Evolutionary conservation across 2,888 invertebrate genomes (phyloP), one percentile per base, ranked within the genome.

Genomic region (Caenorhabditis panamensis): DNA sequence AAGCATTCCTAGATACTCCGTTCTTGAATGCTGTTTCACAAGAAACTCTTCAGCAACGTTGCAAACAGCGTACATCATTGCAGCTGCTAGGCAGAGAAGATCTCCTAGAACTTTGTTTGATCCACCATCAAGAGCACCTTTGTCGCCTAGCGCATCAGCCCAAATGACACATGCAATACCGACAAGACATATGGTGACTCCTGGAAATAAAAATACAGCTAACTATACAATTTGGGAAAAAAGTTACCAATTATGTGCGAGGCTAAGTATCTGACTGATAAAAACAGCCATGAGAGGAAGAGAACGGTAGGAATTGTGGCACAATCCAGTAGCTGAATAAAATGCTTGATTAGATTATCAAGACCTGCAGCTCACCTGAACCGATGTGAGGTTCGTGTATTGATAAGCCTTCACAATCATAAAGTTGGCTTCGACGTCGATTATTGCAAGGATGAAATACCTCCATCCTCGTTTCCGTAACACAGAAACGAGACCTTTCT

Each of bases 371-470:
- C 20, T 26, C 89, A 94, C 94, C 93, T 94, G 94, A 84, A 94
- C 94, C 89, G 94, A 94, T 54, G 94, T 94, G 71, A 94, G 92
- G 80, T 94, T 94, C 11, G 94, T 94, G 90, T 93, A 94, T 87
- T 94, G 94, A 92, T 95, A 95, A 0, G 95, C 95, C 91, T 94
- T 94, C 18, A 95, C 95, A 79, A 95, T 93, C 80, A 95, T 92
- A 91, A 94, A 95, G 90, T 95, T 94, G 6, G 95, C 95, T 92
- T 95, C 95, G n/a, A 96, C 95, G 90, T 96, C 95, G 79, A 95
- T 93, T 62, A 94, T 92, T 36, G 95, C 95, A 16, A 95, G 93
- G 83, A 95, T 92, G 79, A 95, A 92, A 88, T 95, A 94, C 31
- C 81, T 62, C 83, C 85, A 85, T 37, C 84, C 82, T 24, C 84